These are phyloP conservation scores for Pitta sordida DNA, from an alignment of 2,113 vertebrate genomes.

Conservation along the genomic window DNA sequence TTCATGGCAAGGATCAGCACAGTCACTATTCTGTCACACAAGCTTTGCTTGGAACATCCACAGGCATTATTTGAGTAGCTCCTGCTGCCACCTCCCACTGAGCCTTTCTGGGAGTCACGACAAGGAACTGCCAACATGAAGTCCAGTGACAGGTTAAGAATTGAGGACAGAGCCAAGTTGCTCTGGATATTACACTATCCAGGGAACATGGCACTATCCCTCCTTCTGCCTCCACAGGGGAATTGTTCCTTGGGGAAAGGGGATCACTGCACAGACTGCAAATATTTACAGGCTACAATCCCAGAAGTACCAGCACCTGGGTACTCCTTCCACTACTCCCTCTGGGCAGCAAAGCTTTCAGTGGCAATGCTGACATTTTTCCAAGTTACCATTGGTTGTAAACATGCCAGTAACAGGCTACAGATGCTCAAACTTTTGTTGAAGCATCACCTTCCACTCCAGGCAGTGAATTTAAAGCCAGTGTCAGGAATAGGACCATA, in stretches of 20 bases:
- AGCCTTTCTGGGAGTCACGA: background rate
- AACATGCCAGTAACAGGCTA: background rate
- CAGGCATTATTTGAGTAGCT: background rate
- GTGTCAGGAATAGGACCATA: background rate
- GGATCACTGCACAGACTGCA: rapidly evolving
- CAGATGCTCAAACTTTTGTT: background rate
- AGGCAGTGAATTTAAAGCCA: background rate
- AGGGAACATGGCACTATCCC: background rate
- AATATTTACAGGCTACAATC: background rate
- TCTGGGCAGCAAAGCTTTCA: background rate
- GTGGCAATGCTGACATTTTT: background rate
- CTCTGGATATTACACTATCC: background rate
- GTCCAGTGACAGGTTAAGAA: background rate
- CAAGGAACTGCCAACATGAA: background rate
- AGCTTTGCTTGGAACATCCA: background rate
- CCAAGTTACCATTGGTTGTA: background rate
- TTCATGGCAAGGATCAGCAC: background rate
- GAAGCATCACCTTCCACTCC: background rate
- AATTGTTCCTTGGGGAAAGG: background rate
- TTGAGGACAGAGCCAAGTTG: background rate
- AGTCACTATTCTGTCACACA: background rate
- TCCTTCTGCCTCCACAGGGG: background rate
- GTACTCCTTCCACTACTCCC: background rate
- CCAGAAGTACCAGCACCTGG: background rate
- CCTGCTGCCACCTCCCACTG: slow-evolving; percentile 1